Base-by-base conservation (phyloP, 2,888 invertebrate species). In the Himalopsyche japonica region DNA sequence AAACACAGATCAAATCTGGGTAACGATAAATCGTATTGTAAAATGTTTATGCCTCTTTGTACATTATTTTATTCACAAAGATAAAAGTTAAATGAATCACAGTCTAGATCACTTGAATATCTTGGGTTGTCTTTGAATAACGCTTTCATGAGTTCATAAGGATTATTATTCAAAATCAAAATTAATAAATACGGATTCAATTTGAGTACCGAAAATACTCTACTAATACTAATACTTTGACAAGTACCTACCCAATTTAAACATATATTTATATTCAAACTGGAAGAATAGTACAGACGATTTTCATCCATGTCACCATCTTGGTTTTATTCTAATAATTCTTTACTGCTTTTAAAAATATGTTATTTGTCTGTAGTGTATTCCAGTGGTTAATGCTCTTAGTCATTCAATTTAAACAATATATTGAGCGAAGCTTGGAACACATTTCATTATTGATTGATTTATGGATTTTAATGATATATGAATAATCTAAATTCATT, bases 71-170 rank as follows among this genome's bases (percentile, higher is more conserved):
- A 70, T 76, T n/a, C 37, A 48, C 32, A 57, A 64, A 84, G 84
- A 81, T 84, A 84, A 84, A 86, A 84, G 81, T 84, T 84, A 81
- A 84, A 83, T 80, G 86, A 86, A 86, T 84, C 81, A 83, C 57
- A 49, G 80, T 80, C 81, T 48, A 30, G 48, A 84, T 82, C 84
- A 70, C 32, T 20, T 24, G 32, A 34, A 70, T 24, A 76, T 43
- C 47, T 81, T 30, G n/a, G 20, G 57, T n/a, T 57, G 4, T 57
- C 57, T 57, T 57, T 57, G 57, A 57, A 24, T 57, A 57, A 4
- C 57, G 57, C 57, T 57, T 57, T 57, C 57, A 57, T 57, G 57
- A 57, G 57, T 57, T 57, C 57, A 3, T 24, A 57, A n/a, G 57
- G 57, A 57, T 57, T 57, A 57, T 57, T 57, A 57, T 57, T 7